Conservation (phyloP, 2,888 invertebrate species). For the Anagyrus pseudococci region DNA sequence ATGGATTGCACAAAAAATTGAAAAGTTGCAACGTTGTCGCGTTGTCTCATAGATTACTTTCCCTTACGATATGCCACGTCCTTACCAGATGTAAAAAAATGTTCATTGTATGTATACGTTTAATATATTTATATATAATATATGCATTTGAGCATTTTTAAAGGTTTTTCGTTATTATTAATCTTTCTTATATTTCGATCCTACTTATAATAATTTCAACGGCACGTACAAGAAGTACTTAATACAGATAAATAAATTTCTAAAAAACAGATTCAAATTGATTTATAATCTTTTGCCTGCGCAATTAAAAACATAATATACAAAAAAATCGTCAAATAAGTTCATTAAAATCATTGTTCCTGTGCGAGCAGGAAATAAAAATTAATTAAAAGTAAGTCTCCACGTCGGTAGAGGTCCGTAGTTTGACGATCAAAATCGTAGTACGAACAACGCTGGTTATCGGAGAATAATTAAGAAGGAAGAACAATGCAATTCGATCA, state of each 20-base stretch:
- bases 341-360: too few species aligned
- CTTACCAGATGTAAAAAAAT: constrained; percentile 58
- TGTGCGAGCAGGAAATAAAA: too few species aligned
- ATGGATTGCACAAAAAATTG: constrained; percentile 33
- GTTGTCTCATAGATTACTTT: constrained; percentile 48
- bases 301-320: too few species aligned
- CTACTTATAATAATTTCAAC: constrained; percentile 5
- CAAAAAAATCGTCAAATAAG: too few species aligned
- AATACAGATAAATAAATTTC: constrained; percentile 4
- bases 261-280: constrained; percentile 3
- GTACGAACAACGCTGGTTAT: too few species aligned
- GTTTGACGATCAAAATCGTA: too few species aligned
- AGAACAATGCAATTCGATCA: constrained; percentile 14
- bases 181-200: constrained; percentile 6
- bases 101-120: constrained; percentile 43
- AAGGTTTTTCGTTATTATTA: constrained; percentile 1
- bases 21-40: constrained; percentile 32
- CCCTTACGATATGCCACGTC: constrained; percentile 56
- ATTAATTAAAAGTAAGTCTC: too few species aligned
- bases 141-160: constrained; percentile 6
- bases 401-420: too few species aligned
- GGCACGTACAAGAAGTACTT: constrained; percentile 13
- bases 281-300: too few species aligned
- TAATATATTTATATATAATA: constrained; percentile 47
- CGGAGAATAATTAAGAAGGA: background rate